phyloP scores from a whole-genome alignment of 2,113 vertebrate species.

The Strigops habroptila region DNA sequence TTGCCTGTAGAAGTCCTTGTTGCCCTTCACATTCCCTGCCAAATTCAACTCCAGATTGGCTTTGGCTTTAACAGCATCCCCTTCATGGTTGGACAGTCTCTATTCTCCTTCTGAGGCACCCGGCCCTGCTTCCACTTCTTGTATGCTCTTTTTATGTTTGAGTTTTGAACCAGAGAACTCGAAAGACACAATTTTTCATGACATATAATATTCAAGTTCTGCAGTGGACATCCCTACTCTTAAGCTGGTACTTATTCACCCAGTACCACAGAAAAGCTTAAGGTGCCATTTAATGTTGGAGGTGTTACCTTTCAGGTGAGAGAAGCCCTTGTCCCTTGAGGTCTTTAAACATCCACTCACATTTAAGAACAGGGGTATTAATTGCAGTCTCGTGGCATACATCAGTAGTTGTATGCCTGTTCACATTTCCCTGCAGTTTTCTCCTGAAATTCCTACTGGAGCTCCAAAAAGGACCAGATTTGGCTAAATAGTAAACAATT shows the following conservation, averaged over 20 bases:
- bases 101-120: neutral
- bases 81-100: neutral
- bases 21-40: neutral
- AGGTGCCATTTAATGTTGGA: neutral
- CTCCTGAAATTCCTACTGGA: neutral
- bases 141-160: neutral
- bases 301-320: neutral
- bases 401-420: neutral
- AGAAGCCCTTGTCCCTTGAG: neutral
- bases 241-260: neutral
- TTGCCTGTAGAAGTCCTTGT: neutral
- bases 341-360: neutral
- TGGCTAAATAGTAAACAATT: neutral
- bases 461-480: neutral
- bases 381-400: neutral
- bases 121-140: neutral
- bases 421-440: neutral
- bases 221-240: neutral
- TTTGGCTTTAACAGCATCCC: neutral
- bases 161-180: neutral
- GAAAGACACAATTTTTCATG: neutral
- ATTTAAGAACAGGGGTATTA: neutral
- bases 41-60: neutral
- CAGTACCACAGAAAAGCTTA: neutral
- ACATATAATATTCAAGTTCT: neutral